Conservation (phyloP, 2,797 vertebrate species). For the Sebastes hopkinsi region DNA sequence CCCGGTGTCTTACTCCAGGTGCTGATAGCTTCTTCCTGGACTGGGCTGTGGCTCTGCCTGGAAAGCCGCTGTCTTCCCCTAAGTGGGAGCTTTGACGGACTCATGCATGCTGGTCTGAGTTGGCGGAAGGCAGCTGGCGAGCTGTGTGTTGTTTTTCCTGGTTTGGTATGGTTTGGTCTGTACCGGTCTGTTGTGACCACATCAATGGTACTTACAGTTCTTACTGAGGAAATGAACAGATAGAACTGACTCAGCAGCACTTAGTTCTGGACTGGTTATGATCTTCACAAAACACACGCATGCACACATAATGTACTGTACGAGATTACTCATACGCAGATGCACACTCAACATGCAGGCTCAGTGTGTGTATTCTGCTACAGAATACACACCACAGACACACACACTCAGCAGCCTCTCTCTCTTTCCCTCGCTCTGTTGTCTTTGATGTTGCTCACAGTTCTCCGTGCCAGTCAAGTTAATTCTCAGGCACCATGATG, state of each 20-base stretch:
- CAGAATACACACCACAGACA: conserved; percentile 5
- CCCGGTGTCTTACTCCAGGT: conserved; percentile 55
- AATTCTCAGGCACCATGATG: conserved; percentile 53
- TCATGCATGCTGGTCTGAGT: conserved; percentile 54
- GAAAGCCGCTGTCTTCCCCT: conserved; percentile 63
- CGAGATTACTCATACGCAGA: conserved; percentile 60
- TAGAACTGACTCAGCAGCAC: conserved; percentile 79
- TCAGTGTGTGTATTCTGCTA: conserved; percentile 17
- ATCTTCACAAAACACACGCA: conserved; percentile 42
- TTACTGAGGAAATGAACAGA: conserved; percentile 69
- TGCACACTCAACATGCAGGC: conserved; percentile 14
- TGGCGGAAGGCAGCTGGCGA: conserved; percentile 68
- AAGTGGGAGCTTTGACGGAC: conserved; percentile 60
- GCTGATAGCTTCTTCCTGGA: conserved; percentile 66
- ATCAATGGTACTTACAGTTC: conserved; percentile 67
- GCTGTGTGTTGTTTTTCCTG: conserved; percentile 62
- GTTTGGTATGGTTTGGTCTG: conserved; percentile 43
- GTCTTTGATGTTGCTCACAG: conserved; percentile 61
- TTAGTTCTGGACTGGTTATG: conserved; percentile 60
- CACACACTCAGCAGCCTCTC: conserved; percentile 46
- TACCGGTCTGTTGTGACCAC: conserved; percentile 73
- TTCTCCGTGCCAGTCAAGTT: conserved; percentile 43
- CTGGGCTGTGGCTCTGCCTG: conserved; percentile 65
- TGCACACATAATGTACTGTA: conserved; percentile 47
- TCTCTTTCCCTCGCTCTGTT: conserved; percentile 18